phyloP scores from a whole-genome alignment of 2,888 invertebrate genomes.

The Synergus gifuensis region DNA sequence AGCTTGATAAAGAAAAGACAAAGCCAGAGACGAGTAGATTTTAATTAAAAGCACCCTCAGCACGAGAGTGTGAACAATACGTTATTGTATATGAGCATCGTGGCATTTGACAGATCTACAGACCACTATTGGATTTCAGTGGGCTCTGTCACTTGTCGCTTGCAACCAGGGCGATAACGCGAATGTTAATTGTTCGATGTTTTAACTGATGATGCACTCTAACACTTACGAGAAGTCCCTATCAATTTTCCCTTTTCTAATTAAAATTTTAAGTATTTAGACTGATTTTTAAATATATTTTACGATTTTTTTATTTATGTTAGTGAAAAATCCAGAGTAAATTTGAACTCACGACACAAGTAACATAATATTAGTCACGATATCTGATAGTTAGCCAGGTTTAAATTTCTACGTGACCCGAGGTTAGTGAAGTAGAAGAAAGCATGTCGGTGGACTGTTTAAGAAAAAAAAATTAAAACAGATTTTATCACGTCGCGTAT shows the following conservation, averaged over 20 bases:
- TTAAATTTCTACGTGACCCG: background rate
- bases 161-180: background rate
- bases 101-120: slow-evolving; percentile 60
- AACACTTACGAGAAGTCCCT: background rate
- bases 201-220: background rate
- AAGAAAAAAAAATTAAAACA: background rate
- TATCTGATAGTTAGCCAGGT: slow-evolving; percentile 18
- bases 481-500: background rate
- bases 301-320: background rate
- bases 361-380: background rate
- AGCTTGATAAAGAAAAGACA: slow-evolving; percentile 53
- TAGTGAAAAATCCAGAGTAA: background rate
- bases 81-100: slow-evolving; percentile 59
- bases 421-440: background rate
- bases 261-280: background rate
- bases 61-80: slow-evolving; percentile 63
- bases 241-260: background rate
- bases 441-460: too few relatives aligned
- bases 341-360: background rate
- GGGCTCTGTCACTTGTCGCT: slow-evolving; percentile 16
- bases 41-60: slow-evolving; percentile 56
- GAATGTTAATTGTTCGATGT: background rate
- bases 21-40: slow-evolving; percentile 41
- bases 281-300: background rate
- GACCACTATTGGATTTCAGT: slow-evolving; percentile 28